Base-by-base conservation (phyloP, 2,888 invertebrate species). In the Bhutanitis thaidina region DNA sequence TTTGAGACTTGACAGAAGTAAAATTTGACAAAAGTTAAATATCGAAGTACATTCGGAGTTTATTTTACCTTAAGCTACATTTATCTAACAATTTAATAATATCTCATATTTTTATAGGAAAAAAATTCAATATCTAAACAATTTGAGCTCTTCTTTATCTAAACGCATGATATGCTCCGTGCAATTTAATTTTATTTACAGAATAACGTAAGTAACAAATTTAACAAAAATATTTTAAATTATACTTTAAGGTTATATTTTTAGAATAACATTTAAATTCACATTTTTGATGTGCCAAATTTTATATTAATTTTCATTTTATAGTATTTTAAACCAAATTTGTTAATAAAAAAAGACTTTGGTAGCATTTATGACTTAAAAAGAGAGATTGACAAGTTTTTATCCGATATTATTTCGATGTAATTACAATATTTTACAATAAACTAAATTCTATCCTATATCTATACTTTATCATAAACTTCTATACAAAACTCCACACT, bases 121-220 rank as follows among this genome's bases (percentile, higher is more conserved):
- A 27, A 30, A 38, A 36, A 50, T 34, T 39, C 35, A 50, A 45
- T 29, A 50, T 39, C 45, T 40, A 48, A 44, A 50, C 49, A 50
- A 27, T 48, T 55, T 55, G 55, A 55, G 55, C 55, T 55, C 39
- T 36, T 25, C 30, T 15, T 45, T 48, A 55, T 25, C 50, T 53
- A 53, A 52, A 44, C 34, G 48, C 44, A 49, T 56, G 56, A 56
- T 56, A 56, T 56, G 55, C 51, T 39, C 39, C 27, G 43, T 46
- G 44, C 43, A 38, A 36, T 45, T 51, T 25, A 50, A 35, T 45
- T 53, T 45, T 52, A 52, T 52, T 37, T 55, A 52, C 52, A 52
- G 15, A 49, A 41, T 49, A 49, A 45, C 36, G 27, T 43, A 36
- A 43, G 41, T 40, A 52, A 54, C 52, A 54, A 52, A 54, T 52